phyloP scores from a whole-genome alignment of 2,888 invertebrate genomes.

The Homarus gammarus region DNA sequence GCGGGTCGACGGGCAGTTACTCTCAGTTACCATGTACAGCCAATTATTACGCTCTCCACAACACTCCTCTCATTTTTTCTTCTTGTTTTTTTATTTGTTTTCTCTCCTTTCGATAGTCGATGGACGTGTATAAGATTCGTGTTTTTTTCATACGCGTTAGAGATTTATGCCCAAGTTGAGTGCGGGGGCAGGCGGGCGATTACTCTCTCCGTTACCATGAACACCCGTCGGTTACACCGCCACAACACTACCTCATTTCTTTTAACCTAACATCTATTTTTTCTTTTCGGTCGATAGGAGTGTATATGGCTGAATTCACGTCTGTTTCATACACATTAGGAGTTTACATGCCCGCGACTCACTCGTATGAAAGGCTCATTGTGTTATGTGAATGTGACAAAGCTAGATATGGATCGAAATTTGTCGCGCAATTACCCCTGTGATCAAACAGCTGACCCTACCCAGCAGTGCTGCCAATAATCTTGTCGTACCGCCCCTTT shows the following conservation, averaged over 20 bases:
- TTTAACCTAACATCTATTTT: neutral
- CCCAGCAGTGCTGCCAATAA: neutral
- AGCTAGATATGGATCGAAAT: constrained; percentile 16
- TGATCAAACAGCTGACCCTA: constrained; percentile 31
- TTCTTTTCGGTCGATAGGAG: neutral
- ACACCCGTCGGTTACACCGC: neutral
- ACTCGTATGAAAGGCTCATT: neutral
- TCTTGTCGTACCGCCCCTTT: neutral
- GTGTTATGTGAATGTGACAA: constrained; percentile 22
- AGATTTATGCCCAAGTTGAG: too few species aligned
- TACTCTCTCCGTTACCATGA: constrained; percentile 15
- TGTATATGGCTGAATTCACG: neutral
- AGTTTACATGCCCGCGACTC: neutral
- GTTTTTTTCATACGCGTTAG: too few species aligned
- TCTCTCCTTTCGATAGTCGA: too few species aligned
- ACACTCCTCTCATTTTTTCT: neutral
- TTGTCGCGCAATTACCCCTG: constrained; percentile 17
- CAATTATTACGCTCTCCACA: neutral
- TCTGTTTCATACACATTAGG: neutral
- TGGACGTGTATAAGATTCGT: too few species aligned
- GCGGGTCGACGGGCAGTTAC: constrained; percentile 7
- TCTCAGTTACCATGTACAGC: neutral
- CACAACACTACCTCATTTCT: neutral
- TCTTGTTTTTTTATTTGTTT: too few species aligned
- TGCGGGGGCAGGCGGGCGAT: neutral